phyloP scores from a whole-genome alignment of 2,888 invertebrate genomes.

The Suillia variegata region DNA sequence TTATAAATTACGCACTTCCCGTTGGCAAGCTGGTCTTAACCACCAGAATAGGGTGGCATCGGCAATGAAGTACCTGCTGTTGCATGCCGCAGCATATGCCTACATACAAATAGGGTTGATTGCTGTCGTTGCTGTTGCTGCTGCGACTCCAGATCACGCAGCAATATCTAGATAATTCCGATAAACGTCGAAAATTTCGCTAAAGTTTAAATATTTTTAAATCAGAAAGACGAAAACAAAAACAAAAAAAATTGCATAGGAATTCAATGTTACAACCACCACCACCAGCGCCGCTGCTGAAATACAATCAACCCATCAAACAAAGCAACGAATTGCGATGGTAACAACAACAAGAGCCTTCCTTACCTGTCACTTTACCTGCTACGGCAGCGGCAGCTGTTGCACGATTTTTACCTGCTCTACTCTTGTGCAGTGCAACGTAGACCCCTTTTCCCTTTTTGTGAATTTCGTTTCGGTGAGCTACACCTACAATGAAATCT shows the following conservation, averaged over 20 bases:
- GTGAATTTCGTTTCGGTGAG: not conserved
- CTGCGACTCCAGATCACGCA: not conserved
- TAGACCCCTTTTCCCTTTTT: conserved; percentile 3
- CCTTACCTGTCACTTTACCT: not conserved
- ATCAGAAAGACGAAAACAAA: too few species aligned
- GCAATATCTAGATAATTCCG: too few species aligned
- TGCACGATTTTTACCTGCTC: conserved; percentile 1
- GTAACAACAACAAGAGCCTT: not conserved
- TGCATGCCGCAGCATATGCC: not conserved
- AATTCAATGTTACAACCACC: not conserved
- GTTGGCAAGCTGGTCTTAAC: not conserved
- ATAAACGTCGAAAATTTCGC: not conserved
- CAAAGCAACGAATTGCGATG: too few species aligned
- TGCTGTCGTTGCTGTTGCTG: not conserved
- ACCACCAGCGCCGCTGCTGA: not conserved
- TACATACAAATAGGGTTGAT: not conserved
- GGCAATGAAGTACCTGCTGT: not conserved
- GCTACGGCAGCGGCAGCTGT: conserved; percentile 13
- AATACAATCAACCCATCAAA: too few species aligned
- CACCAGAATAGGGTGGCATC: not conserved
- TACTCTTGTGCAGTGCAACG: conserved; percentile 1
- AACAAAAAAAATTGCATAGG: not conserved
- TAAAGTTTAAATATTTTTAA: not conserved
- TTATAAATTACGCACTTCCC: conserved; percentile 2
- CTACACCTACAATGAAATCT: conserved; percentile 1